These are phyloP conservation scores for Dryobates pubescens DNA, from an alignment of 2,797 vertebrate genomes.

Conservation along the genomic window DNA sequence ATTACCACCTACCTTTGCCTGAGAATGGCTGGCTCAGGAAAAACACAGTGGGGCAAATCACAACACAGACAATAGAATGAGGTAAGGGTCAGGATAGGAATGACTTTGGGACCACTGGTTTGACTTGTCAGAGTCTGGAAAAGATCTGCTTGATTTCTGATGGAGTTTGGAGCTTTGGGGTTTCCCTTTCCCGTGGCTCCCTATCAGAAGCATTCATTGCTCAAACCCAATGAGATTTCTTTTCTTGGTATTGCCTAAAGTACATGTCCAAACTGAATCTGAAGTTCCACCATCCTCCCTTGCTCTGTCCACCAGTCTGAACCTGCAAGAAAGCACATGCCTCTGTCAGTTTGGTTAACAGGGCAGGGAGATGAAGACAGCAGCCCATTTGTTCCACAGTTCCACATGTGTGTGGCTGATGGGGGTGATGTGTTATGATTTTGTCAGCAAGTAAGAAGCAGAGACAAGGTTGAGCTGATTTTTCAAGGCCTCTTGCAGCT, in stretches of 20 bases:
- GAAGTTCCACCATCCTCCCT: slow-evolving; percentile 26
- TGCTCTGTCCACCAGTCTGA: not conserved
- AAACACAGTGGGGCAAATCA: not conserved
- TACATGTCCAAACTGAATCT: slow-evolving; percentile 5
- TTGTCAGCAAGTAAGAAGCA: not conserved
- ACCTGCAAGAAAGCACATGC: not conserved
- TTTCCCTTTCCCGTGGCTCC: not conserved
- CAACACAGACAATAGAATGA: not conserved
- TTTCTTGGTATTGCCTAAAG: not conserved
- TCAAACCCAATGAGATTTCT: slow-evolving; percentile 20
- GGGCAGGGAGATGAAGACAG: not conserved
- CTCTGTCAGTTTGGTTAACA: not conserved
- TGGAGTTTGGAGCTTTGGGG: not conserved
- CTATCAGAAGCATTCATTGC: not conserved
- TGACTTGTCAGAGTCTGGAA: not conserved
- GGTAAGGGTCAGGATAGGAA: not conserved
- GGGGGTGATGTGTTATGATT: not conserved
- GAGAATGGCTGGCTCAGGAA: not conserved
- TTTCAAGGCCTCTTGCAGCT: not conserved
- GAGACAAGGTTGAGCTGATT: not conserved
- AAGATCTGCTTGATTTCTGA: not conserved
- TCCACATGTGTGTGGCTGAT: not conserved
- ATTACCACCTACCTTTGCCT: not conserved
- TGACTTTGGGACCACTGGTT: not conserved
- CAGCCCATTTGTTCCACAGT: not conserved